Conservation (phyloP, 2,113 vertebrate genomes). For the Nibea coibor region DNA sequence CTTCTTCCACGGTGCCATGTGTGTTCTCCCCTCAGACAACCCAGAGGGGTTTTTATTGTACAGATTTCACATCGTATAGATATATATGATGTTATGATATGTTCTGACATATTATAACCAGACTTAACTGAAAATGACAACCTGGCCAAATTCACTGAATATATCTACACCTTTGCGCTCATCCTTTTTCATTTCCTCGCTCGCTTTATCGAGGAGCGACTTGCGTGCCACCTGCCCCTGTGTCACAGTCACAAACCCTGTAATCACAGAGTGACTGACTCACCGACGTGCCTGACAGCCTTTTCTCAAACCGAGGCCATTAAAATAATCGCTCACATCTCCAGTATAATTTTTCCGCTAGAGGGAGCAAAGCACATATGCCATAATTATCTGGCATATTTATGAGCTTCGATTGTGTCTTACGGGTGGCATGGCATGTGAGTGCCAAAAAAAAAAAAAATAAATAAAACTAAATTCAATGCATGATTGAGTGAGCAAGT, state of each 20-base stretch:
- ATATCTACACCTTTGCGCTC: neutral
- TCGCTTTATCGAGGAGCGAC: neutral
- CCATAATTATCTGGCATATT: slow-evolving; percentile 27
- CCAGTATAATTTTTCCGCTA: neutral
- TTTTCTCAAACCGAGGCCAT: slow-evolving; percentile 29
- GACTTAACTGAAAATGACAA: slow-evolving; percentile 1
- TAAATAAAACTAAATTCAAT: neutral
- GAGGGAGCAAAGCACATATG: slow-evolving; percentile 19
- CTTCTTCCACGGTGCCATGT: neutral
- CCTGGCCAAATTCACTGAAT: neutral
- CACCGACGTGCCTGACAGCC: slow-evolving; percentile 10
- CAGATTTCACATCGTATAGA: slow-evolving; percentile 2
- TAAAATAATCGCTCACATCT: slow-evolving; percentile 33
- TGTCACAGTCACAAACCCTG: slow-evolving; percentile 22
- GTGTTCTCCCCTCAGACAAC: neutral
- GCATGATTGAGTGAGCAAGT: neutral
- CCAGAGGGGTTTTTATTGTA: neutral
- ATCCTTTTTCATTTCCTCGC: neutral
- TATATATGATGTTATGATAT: neutral
- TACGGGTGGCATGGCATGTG: neutral
- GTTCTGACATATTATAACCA: neutral
- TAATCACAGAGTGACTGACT: slow-evolving; percentile 49
- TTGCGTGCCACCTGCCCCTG: slow-evolving; percentile 7
- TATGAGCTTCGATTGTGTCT: neutral
- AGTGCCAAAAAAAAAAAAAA: neutral